A percentile compares a stretch with the other conserved stretches of the same genome.
Evolutionary conservation across 2,888 invertebrate genomes (phyloP).

Genomic region (Callyntrura guangdongensis): DNA sequence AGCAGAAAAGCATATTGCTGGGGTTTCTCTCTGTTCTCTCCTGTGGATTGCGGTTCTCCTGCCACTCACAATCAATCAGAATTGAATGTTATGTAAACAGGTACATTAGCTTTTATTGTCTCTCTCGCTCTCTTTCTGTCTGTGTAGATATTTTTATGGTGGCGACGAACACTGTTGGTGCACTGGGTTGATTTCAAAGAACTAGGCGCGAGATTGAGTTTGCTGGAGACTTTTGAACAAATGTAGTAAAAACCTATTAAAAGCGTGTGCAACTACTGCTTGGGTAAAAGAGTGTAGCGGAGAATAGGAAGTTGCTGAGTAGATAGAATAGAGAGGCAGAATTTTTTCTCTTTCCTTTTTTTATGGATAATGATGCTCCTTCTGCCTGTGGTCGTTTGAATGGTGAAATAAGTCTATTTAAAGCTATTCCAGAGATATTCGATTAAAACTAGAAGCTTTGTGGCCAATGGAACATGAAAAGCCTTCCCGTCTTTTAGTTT

Average conservation of each 20-base stretch:
- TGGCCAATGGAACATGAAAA: conserved; percentile 70
- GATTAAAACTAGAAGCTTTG: conserved; percentile 66
- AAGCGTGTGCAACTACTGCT: background rate
- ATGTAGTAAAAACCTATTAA: conserved; percentile 15
- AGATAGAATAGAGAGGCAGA: conserved; percentile 34
- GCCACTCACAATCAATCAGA: conserved; percentile 39
- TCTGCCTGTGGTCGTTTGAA: background rate
- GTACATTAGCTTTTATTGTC: background rate
- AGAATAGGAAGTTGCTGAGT: background rate
- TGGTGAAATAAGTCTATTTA: conserved; percentile 4
- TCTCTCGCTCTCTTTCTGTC: too few species aligned
- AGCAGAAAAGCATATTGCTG: too few species aligned
- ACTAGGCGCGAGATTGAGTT: background rate
- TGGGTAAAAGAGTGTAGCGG: background rate
- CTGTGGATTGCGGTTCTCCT: conserved; percentile 16
- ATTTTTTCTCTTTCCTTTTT: conserved; percentile 21
- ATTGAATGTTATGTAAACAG: conserved; percentile 20
- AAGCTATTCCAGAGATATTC: conserved; percentile 68
- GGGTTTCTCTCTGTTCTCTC: too few species aligned
- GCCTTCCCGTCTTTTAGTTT: too few species aligned
- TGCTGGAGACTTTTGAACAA: conserved; percentile 27
- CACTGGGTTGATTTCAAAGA: conserved; percentile 22
- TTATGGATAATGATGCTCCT: conserved; percentile 8
- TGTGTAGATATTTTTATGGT: background rate
- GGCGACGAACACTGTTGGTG: background rate